phyloP scores from a whole-genome alignment of 2,113 vertebrate genomes.

The Labrus mixtus region DNA sequence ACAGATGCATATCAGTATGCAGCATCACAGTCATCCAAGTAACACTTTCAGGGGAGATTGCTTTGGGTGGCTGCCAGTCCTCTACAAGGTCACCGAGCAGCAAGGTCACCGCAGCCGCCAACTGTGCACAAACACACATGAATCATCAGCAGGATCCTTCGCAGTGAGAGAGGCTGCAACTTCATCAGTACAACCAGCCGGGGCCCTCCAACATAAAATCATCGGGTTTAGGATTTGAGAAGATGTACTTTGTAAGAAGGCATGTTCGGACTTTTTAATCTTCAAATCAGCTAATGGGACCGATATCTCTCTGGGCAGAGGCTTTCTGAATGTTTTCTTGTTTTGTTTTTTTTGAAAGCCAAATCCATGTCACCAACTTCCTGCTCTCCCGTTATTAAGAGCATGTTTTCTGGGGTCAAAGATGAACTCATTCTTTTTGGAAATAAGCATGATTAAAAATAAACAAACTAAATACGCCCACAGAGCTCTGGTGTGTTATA shows the following conservation, averaged over 20 bases:
- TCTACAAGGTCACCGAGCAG: constrained; percentile 52
- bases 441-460: constrained; percentile 6
- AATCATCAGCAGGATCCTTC: constrained; percentile 32
- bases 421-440: constrained; percentile 5
- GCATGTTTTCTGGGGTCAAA: constrained; percentile 14
- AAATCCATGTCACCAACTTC: background rate
- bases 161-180: constrained; percentile 16
- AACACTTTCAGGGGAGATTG: constrained; percentile 31
- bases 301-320: constrained; percentile 7
- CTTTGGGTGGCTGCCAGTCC: constrained; percentile 56
- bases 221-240: constrained; percentile 30
- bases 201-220: constrained; percentile 17
- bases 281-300: constrained; percentile 17
- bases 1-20: constrained; percentile 11
- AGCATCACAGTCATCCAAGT: constrained; percentile 27
- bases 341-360: background rate
- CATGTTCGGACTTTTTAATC: constrained; percentile 52
- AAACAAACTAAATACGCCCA: background rate
- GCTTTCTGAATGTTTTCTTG: constrained; percentile 19
- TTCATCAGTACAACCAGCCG: constrained; percentile 26
- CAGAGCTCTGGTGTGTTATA: background rate
- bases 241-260: constrained; percentile 33
- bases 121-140: constrained; percentile 27
- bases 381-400: background rate
- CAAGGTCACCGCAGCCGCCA: constrained; percentile 46